phyloP scores from a whole-genome alignment of 2,113 vertebrate genomes.

The Dissostichus mawsoni region DNA sequence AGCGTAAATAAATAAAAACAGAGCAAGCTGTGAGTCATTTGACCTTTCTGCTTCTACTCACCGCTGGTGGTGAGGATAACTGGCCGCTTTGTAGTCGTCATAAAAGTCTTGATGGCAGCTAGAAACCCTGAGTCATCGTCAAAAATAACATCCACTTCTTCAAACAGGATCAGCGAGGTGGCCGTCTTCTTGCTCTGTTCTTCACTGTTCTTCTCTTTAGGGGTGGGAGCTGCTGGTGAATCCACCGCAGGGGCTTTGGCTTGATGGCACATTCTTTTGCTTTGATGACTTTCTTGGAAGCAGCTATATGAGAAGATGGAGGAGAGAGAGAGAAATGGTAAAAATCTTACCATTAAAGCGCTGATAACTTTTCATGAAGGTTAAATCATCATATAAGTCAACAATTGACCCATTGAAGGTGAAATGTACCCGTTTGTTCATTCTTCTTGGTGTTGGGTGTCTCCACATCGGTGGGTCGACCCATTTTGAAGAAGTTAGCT shows the following conservation, averaged over 20 bases:
- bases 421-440: conserved; percentile 57
- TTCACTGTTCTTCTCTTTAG: conserved; percentile 75
- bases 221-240: conserved; percentile 16
- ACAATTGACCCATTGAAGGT: neutral
- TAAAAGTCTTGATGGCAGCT: conserved; percentile 96
- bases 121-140: conserved; percentile 97
- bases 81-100: conserved; percentile 96
- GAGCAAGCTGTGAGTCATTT: neutral
- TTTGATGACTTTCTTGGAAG: conserved; percentile 62
- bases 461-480: conserved; percentile 54
- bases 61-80: conserved; percentile 96
- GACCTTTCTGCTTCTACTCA: conserved; percentile 71
- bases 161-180: conserved; percentile 97
- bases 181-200: conserved; percentile 90
- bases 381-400: neutral
- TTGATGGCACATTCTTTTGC: conserved; percentile 31
- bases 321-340: neutral
- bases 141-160: conserved; percentile 98
- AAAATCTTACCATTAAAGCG: neutral
- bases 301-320: conserved; percentile 44
- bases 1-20: neutral
- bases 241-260: conserved; percentile 41
- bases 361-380: neutral
- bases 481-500: conserved; percentile 92
- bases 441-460: conserved; percentile 54